phyloP scores from a whole-genome alignment of 2,113 vertebrate genomes.

The Panthera leo region DNA sequence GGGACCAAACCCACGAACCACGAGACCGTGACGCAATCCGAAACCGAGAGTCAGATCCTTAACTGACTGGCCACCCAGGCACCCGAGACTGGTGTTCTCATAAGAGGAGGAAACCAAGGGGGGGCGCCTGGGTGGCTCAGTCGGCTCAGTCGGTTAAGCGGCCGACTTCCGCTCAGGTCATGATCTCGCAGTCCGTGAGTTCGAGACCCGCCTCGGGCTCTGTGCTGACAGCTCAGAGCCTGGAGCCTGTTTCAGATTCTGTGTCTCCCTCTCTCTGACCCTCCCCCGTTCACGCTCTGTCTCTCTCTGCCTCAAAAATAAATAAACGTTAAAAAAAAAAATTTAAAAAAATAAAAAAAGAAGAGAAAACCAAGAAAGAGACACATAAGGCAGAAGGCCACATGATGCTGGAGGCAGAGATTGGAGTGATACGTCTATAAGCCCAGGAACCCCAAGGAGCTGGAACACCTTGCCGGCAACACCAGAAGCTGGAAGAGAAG shows the following conservation, averaged over 20 bases:
- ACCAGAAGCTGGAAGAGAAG: background rate
- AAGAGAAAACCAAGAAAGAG: background rate
- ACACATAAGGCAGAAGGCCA: background rate
- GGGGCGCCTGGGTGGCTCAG: background rate
- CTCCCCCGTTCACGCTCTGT: background rate
- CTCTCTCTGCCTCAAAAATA: background rate
- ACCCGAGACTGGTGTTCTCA: background rate
- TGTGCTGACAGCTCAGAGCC: too few species aligned
- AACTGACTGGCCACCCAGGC: too few species aligned
- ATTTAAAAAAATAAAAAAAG: background rate
- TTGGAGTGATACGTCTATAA: background rate
- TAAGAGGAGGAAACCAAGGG: background rate
- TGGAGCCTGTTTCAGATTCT: background rate
- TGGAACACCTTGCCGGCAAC: background rate
- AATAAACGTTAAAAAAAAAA: background rate
- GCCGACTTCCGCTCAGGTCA: background rate
- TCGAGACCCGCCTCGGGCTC: accelerated
- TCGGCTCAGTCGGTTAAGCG: background rate
- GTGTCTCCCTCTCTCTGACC: background rate
- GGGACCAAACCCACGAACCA: too few species aligned
- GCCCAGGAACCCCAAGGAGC: background rate
- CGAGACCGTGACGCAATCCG: too few species aligned
- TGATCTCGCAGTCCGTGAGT: background rate
- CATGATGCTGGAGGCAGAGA: background rate
- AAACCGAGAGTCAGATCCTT: too few species aligned